Evolutionary conservation across 2,113 vertebrate species (phyloP).

Genomic region (Bostrychus sinensis): DNA sequence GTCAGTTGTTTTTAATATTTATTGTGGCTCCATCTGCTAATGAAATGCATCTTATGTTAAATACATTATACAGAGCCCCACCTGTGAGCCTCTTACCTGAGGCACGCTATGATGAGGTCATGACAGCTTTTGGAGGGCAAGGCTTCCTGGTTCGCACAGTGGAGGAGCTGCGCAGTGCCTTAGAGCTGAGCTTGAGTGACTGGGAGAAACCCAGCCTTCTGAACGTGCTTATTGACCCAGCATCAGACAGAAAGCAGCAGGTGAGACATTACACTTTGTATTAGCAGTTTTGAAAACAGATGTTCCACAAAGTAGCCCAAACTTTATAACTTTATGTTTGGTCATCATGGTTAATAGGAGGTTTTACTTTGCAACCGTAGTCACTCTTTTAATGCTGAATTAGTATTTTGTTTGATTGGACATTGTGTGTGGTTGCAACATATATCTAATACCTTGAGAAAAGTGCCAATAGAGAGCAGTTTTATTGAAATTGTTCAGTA

Average conservation of each 20-base stretch:
- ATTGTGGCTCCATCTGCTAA: not conserved
- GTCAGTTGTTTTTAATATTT: not conserved
- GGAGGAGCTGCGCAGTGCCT: conserved; percentile 84
- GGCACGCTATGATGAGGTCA: conserved; percentile 90
- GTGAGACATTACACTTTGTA: conserved; percentile 64
- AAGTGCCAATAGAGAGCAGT: too few relatives aligned
- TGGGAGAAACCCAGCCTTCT: conserved; percentile 85
- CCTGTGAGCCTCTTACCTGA: conserved; percentile 90
- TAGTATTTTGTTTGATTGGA: too few relatives aligned
- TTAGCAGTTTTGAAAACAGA: not conserved
- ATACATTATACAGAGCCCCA: conserved; percentile 79
- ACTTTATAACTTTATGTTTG: too few relatives aligned
- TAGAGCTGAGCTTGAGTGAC: conserved; percentile 83
- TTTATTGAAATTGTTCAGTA: too few relatives aligned
- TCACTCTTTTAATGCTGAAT: too few relatives aligned
- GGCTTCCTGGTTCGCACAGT: conserved; percentile 90
- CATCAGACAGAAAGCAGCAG: conserved; percentile 90
- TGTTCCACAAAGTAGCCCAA: too few relatives aligned
- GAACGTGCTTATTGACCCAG: conserved; percentile 92
- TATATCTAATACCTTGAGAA: too few relatives aligned
- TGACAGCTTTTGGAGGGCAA: conserved; percentile 90
- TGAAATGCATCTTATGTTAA: not conserved
- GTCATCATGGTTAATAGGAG: too few relatives aligned
- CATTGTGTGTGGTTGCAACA: too few relatives aligned
- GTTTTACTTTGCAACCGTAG: too few relatives aligned